Evolutionary conservation across 2,888 invertebrate genomes (phyloP), one percentile per base, ranked within the genome.

Genomic region (Deilephila elpenor): DNA sequence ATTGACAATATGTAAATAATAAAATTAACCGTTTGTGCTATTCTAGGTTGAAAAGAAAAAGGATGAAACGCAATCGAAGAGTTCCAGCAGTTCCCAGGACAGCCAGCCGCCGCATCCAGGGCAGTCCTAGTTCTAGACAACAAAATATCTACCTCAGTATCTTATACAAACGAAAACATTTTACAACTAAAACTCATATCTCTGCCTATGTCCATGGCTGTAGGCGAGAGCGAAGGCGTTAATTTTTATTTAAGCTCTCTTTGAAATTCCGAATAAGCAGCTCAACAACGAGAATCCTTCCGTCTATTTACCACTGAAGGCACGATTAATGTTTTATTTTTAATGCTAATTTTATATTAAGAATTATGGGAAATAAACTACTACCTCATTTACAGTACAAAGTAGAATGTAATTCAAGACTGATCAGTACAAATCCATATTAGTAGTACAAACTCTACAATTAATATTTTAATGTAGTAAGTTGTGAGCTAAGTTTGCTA

Each of bases 351-450:
- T 60, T 73, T 17, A 29, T 62, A 70, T 60, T 59, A 53, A 61
- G 70, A 29, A 32, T 59, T 72, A 70, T 71, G 34, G 74, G 74
- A 70, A 72, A 72, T 59, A 25, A 53, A 77, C 77, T 74, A 81
- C 83, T 92, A 93, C 92, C 92, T 93, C 91, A 89, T 83, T 83
- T 81, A 81, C 86, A 86, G 82, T 81, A 83, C 79, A 80, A 84
- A 83, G 80, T 83, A 83, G 79, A 85, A 87, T 80, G 84, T 86
- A 89, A 84, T 82, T 87, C 86, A 93, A 94, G 94, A 94, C 93
- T 94, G 94, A 94, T 88, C 86, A 87, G 90, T 93, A 93, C 92
- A 92, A 93, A 92, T 90, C 88, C 90, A 87, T 89, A 86, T 83
- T 83, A 78, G 80, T 89, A 91, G 90, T 91, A 90, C 90, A 90